Conservation (phyloP, 2,888 invertebrate genomes). For the Aproaerema taeniolella region DNA sequence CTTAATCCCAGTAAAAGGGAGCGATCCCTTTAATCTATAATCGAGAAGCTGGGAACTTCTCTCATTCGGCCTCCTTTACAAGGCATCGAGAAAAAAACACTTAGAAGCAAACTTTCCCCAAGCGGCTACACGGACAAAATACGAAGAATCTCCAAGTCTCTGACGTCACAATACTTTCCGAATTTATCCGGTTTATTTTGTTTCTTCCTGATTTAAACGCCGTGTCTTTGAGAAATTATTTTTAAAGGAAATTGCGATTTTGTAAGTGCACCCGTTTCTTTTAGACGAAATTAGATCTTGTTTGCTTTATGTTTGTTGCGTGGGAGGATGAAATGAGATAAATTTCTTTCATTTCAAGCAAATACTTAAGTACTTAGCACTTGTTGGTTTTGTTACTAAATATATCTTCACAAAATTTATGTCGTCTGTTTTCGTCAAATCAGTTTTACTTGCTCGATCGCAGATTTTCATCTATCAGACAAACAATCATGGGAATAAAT, state of each 20-base stretch:
- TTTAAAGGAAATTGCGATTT: slow-evolving; percentile 10
- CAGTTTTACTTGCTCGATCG: too few relatives aligned
- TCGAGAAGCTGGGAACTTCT: slow-evolving; percentile 34
- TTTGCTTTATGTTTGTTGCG: background rate
- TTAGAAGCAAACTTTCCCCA: slow-evolving; percentile 34
- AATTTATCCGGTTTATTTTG: slow-evolving; percentile 27
- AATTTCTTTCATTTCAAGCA: too few relatives aligned
- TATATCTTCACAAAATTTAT: too few relatives aligned
- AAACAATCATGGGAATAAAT: too few relatives aligned
- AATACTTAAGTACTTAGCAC: too few relatives aligned
- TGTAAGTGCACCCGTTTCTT: slow-evolving; percentile 6
- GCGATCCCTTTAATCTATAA: slow-evolving; percentile 29
- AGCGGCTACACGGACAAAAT: slow-evolving; percentile 15
- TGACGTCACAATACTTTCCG: slow-evolving; percentile 21
- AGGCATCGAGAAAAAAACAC: slow-evolving; percentile 42
- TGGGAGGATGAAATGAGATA: background rate
- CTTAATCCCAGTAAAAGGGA: slow-evolving; percentile 16
- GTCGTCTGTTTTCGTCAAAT: too few relatives aligned
- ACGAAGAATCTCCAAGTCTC: background rate
- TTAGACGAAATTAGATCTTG: slow-evolving; percentile 7
- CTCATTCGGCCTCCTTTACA: slow-evolving; percentile 33
- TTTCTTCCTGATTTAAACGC: slow-evolving; percentile 11
- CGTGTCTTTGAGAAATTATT: slow-evolving; percentile 12
- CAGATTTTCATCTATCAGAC: too few relatives aligned
- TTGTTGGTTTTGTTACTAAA: too few relatives aligned